Percentiles rank a stretch among this genome's conserved stretches.
phyloP scores from a whole-genome alignment of 2,888 invertebrate species.

The Drosophila seclusa region DNA sequence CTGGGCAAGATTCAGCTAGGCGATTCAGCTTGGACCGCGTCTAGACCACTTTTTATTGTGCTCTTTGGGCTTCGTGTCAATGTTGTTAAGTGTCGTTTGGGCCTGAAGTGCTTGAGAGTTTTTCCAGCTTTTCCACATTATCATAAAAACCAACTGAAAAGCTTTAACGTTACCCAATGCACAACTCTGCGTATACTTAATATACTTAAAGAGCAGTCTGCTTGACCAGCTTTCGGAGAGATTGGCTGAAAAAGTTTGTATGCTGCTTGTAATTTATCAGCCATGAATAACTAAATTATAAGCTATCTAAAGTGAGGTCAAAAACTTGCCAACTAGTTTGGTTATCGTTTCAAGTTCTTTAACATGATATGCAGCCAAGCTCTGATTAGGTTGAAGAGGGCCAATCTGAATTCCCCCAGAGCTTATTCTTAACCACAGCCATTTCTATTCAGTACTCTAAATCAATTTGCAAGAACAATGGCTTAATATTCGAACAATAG shows the following conservation, averaged over 20 bases:
- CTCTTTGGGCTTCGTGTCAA: slow-evolving; percentile 67
- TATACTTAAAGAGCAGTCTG: neutral
- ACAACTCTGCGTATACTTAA: slow-evolving; percentile 32
- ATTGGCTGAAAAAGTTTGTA: slow-evolving; percentile 12
- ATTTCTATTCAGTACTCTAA: slow-evolving; percentile 53
- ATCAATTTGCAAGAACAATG: slow-evolving; percentile 74
- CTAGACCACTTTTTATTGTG: slow-evolving; percentile 73
- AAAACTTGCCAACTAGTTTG: slow-evolving; percentile 2
- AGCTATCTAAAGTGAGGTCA: slow-evolving; percentile 10
- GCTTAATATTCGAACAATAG: slow-evolving; percentile 68
- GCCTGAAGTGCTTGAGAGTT: slow-evolving; percentile 31
- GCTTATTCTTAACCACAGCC: slow-evolving; percentile 30
- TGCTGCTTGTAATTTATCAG: slow-evolving; percentile 1
- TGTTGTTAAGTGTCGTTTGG: slow-evolving; percentile 69
- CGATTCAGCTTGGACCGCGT: slow-evolving; percentile 32
- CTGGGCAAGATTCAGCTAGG: slow-evolving; percentile 31
- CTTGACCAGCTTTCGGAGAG: neutral
- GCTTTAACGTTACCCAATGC: slow-evolving; percentile 4
- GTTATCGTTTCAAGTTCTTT: slow-evolving; percentile 9
- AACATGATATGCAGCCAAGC: neutral
- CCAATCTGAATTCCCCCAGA: slow-evolving; percentile 8
- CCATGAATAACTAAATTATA: neutral
- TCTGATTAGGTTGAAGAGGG: neutral
- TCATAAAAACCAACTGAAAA: slow-evolving; percentile 50
- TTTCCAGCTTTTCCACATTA: slow-evolving; percentile 33